Percentiles rank a stretch among this genome's conserved stretches.
Conservation (phyloP, 2,113 vertebrate genomes). For the Oriolus oriolus region DNA sequence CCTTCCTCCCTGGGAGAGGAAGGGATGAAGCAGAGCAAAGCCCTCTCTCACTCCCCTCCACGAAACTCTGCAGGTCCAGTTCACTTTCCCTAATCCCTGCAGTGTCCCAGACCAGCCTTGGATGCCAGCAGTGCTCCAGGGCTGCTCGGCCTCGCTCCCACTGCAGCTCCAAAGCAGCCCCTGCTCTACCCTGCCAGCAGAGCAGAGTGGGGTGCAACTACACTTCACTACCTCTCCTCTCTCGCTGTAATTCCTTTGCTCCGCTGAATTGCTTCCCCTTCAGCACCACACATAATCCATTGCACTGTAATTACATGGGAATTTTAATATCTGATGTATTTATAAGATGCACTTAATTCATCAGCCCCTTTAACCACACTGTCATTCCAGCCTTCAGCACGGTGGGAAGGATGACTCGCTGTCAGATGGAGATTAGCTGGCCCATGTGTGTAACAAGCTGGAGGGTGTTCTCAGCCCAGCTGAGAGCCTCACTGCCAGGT, state of each 20-base stretch:
- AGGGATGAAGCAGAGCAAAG: not conserved
- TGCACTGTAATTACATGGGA: slow-evolving; percentile 33
- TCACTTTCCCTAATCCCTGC: not conserved
- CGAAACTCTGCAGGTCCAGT: not conserved
- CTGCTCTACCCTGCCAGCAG: not conserved
- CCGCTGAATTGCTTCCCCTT: not conserved
- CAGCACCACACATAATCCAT: slow-evolving; percentile 36
- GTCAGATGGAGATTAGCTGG: slow-evolving; percentile 53
- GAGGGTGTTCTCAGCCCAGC: not conserved
- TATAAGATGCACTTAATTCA: slow-evolving; percentile 53
- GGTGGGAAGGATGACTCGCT: slow-evolving; percentile 28
- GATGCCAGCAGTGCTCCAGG: not conserved
- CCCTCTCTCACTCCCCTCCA: not conserved
- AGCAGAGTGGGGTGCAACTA: not conserved
- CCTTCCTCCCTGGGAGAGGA: not conserved
- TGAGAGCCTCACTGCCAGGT: not conserved
- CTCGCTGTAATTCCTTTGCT: not conserved
- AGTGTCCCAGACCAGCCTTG: not conserved
- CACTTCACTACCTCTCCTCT: not conserved
- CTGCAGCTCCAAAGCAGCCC: not conserved
- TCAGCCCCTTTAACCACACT: slow-evolving; percentile 32
- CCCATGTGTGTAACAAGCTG: not conserved
- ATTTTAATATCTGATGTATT: slow-evolving; percentile 56
- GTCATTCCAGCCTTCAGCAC: not conserved
- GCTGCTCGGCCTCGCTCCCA: fast-evolving